Evolutionary conservation across 2,888 invertebrate genomes (phyloP).

Genomic region (Thysanoteuthis rhombus): DNA sequence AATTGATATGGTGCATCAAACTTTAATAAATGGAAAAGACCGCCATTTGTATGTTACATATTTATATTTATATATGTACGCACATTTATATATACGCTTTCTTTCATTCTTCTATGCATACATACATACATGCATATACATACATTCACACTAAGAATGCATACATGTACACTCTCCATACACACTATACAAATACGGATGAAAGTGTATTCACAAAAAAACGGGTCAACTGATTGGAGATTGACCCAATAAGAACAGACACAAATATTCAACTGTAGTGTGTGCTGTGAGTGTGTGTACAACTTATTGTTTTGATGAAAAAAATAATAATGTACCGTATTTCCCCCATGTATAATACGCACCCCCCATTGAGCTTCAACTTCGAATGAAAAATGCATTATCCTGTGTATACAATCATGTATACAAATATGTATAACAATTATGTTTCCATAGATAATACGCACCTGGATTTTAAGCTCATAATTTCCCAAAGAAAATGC

Average conservation of each 20-base stretch:
- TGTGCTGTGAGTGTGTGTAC: neutral
- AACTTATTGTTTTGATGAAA: no score
- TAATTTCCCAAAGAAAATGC: no score
- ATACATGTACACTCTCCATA: neutral
- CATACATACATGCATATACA: constrained; percentile 1
- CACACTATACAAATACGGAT: neutral
- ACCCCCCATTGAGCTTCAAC: no score
- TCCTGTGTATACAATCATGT: no score
- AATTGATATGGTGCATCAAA: neutral
- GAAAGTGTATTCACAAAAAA: neutral
- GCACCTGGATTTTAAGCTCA: no score
- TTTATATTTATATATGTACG: neutral
- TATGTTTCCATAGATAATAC: no score
- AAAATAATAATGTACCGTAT: no score
- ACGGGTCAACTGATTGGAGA: neutral
- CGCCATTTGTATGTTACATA: neutral
- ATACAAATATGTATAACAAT: no score
- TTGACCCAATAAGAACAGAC: neutral
- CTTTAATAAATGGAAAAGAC: neutral
- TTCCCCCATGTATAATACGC: no score
- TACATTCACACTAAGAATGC: neutral
- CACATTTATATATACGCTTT: neutral
- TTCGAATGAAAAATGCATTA: no score
- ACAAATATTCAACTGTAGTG: neutral
- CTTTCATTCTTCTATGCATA: neutral